Conservation (phyloP, 2,888 invertebrate species). For the Acrobasis consociella region DNA sequence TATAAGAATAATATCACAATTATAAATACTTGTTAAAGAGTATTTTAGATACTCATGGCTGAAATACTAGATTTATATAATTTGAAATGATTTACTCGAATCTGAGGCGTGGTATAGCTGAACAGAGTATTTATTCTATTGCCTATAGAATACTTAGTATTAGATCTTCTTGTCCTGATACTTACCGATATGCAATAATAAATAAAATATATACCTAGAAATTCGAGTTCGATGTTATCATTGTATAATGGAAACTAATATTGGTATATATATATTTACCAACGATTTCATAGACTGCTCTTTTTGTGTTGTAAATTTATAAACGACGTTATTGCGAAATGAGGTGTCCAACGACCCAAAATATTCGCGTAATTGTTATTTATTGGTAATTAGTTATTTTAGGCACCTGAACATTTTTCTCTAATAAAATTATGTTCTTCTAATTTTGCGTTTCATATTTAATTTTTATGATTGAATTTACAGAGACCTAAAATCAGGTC, state of each 20-base stretch:
- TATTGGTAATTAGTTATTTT: slow-evolving; percentile 76
- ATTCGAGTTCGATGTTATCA: slow-evolving; percentile 28
- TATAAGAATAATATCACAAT: slow-evolving; percentile 20
- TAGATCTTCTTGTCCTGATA: slow-evolving; percentile 35
- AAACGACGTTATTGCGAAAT: slow-evolving; percentile 33
- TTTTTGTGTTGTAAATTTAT: slow-evolving; percentile 35
- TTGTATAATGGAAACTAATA: slow-evolving; percentile 34
- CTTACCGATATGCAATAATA: slow-evolving; percentile 39
- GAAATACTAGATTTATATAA: slow-evolving; percentile 9
- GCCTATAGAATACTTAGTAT: slow-evolving; percentile 39
- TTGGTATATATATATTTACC: slow-evolving; percentile 34
- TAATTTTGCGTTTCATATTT: slow-evolving; percentile 32
- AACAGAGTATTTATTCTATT: slow-evolving; percentile 38
- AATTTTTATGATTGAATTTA: slow-evolving; percentile 18
- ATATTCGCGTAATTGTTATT: slow-evolving; percentile 66
- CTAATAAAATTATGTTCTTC: slow-evolving; percentile 76
- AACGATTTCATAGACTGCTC: slow-evolving; percentile 37
- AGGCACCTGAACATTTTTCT: slow-evolving; percentile 67
- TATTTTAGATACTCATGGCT: slow-evolving; percentile 16
- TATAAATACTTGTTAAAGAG: slow-evolving; percentile 22
- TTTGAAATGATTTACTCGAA: neutral
- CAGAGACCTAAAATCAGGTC: no score
- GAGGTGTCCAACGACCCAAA: slow-evolving; percentile 45
- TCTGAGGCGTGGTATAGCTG: neutral
- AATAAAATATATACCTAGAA: slow-evolving; percentile 21